Evolutionary conservation across 2,888 invertebrate genomes (phyloP), one percentile per base, ranked within the genome.

Genomic region (Metalampra italica): DNA sequence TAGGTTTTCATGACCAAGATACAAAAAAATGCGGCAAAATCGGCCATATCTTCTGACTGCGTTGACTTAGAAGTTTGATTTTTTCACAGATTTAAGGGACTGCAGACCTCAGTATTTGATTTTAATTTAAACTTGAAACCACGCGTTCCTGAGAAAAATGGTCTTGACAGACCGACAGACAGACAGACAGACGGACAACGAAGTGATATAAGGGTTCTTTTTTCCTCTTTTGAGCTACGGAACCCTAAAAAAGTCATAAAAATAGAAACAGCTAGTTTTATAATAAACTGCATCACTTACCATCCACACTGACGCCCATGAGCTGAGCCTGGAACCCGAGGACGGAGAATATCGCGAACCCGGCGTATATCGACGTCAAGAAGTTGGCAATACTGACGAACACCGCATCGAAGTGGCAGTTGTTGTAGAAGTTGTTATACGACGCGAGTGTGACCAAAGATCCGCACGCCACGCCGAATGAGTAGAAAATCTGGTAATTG

Each of bases 361-460:
- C 95, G 14, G 95, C 95, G 68, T 94, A 95, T 51, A 95, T 84
- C 0, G 94, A 94, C 0, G 95, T 96, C 56, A 91, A 87, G 59
- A 92, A 92, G 78, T 94, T 95, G 54, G 93, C 90, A 0, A 92
- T 73, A 30, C 92, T 92, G 46, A 95, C 95, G 54, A 96, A 91
- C 29, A 94, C 75, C 0, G 95, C 94, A 69, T 96, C 96, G 54
- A 92, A 92, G 65, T 93, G 91, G 56, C 92, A 93, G 73, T 94
- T 93, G 68, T 95, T 95, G 45, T 81, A 81, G 71, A 94, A 95
- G 59, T 83, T 82, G 59, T 87, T 95, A 79, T 94, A 95, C 45
- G 95, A 95, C 8, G 95, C 93, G 47, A 96, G 86, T 0, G 95
- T 94, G 42, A 96, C 92, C 46, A 95, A 90, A 0, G 95, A 94